These are phyloP conservation scores for Hypercompe scribonia DNA, from an alignment of 2,888 invertebrate species.

Conservation along the genomic window DNA sequence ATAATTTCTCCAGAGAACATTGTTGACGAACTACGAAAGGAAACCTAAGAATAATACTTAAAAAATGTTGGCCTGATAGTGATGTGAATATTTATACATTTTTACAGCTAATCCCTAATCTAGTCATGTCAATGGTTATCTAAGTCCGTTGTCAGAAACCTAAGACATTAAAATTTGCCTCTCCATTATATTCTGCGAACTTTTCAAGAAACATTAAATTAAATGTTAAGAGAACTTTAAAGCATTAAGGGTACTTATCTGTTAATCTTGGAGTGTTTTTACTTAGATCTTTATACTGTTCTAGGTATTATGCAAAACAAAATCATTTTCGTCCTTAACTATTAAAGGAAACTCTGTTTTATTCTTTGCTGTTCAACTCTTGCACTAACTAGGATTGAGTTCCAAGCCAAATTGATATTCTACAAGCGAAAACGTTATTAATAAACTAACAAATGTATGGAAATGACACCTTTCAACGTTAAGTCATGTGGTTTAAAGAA, in stretches of 20 bases:
- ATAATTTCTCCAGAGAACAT: neutral
- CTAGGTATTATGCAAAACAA: neutral
- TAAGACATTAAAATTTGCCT: neutral
- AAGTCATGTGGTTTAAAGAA: too few species aligned
- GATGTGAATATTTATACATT: neutral
- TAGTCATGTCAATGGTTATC: neutral
- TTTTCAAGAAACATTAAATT: slow-evolving; percentile 2
- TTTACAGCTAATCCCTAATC: neutral
- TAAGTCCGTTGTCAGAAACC: neutral
- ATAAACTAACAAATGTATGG: too few species aligned
- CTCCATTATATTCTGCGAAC: neutral
- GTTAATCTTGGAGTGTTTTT: neutral
- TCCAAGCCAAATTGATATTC: too few species aligned
- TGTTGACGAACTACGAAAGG: neutral
- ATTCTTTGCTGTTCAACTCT: neutral
- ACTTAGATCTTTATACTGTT: neutral
- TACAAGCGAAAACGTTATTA: too few species aligned
- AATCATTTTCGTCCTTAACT: neutral
- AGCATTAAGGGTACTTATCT: neutral
- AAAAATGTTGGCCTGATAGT: too few species aligned
- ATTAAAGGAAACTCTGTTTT: neutral
- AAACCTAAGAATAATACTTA: too few species aligned
- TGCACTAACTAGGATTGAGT: too few species aligned
- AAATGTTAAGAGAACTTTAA: neutral
- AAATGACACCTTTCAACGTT: too few species aligned